Evolutionary conservation across 2,113 vertebrate genomes (phyloP), one percentile per base, ranked within the genome.

Genomic region (Phalacrocorax carbo): DNA sequence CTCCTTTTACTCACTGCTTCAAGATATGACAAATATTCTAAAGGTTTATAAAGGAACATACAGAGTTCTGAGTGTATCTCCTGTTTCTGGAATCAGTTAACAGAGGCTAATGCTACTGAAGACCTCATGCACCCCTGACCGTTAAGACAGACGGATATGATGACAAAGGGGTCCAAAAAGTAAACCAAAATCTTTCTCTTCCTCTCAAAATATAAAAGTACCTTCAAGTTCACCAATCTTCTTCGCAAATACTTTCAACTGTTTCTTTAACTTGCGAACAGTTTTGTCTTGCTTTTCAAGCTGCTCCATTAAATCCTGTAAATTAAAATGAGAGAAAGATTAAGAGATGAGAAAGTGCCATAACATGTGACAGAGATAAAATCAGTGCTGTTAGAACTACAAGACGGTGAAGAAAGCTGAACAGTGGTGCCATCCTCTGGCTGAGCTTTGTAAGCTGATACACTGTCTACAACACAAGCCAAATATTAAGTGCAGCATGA

Each of bases 171-270:
- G 46, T 64, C 23, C 44, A 92, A 58, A 18, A 92, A 22, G 27
- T 51, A 90, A 91, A 73, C 7, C 21, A 91, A 86, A 58, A 70
- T 46, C 22, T n/a, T 52, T 62, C 18, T 57, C 22, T n/a, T 52
- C 58, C 21, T 61, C 30, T 84, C 36, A 27, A 88, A 69, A 70
- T 25, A 70, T 2, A n/a, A 16, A 93, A 94, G 38, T 99, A 99
- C 99, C 99, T 99, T 99, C 99, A 60, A 99, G 98, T 98, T 99
- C 99, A 61, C 99, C 99, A 0, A 99, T 99, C 98, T 99, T 99
- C 98, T 99, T 99, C 58, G 99, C 99, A 96, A 99, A 99, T 25
- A 99, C 99, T 98, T 99, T 99, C 66, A 99, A 97, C 96, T 99
- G 99, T 90, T 99, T 99, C 98, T 99, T 99, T 70, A 99, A 98